Percentiles rank a stretch among this genome's conserved stretches.
These are phyloP conservation scores for Smittia sp. DNA, from an alignment of 2,888 invertebrate species.

Conservation along the genomic window DNA sequence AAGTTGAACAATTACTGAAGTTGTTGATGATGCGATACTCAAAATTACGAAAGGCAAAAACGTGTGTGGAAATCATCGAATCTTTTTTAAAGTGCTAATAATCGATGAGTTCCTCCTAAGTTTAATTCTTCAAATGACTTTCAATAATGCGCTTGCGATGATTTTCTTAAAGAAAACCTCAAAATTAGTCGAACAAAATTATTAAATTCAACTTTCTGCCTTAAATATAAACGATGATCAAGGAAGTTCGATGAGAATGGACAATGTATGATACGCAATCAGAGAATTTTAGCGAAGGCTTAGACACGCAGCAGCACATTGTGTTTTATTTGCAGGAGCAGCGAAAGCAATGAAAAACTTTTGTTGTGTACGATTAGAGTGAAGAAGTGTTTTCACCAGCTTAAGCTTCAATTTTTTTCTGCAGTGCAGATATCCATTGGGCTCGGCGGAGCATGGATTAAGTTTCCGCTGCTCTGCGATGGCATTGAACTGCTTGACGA, in stretches of 20 bases:
- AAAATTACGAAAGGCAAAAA: not conserved
- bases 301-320: not conserved
- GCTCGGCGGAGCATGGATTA: constrained; percentile 58
- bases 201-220: not conserved
- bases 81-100: no score
- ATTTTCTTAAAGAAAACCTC: no score
- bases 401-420: no score
- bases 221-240: not conserved
- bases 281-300: no score
- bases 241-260: not conserved
- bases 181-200: no score
- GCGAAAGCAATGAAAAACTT: not conserved
- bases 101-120: no score
- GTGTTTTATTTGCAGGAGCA: not conserved
- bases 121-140: no score
- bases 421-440: constrained; percentile 65
- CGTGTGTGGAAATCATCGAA: not conserved
- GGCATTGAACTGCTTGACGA: constrained; percentile 30
- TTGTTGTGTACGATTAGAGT: not conserved
- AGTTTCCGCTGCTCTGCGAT: constrained; percentile 35
- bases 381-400: not conserved
- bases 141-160: no score
- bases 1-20: constrained; percentile 1
- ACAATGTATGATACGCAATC: no score
- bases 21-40: no score